A percentile compares a stretch with the other conserved stretches of the same genome.
These are phyloP conservation scores for Tokudaia tokunoshimensis DNA, from an alignment of 2,797 vertebrate genomes.

Conservation along the genomic window DNA sequence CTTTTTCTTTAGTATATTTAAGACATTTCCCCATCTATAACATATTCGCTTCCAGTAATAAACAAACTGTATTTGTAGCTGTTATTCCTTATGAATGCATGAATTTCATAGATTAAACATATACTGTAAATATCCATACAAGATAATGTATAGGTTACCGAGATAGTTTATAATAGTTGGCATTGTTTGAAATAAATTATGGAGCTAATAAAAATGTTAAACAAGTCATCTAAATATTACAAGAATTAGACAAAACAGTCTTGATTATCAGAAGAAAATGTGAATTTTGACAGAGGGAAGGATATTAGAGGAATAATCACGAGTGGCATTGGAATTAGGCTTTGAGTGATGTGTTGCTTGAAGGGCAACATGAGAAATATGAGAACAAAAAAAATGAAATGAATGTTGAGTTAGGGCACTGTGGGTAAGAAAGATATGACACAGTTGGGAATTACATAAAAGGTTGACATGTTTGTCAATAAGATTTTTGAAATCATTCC, in stretches of 20 bases:
- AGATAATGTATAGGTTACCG: background rate
- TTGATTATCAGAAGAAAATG: constrained; percentile 5
- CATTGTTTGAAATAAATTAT: background rate
- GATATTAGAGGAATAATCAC: background rate
- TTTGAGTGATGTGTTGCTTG: constrained; percentile 5
- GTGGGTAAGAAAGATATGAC: background rate
- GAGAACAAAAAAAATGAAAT: background rate
- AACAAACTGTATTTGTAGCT: background rate
- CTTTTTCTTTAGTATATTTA: constrained; percentile 40
- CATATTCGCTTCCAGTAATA: constrained; percentile 8
- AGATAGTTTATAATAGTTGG: background rate
- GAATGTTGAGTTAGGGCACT: background rate
- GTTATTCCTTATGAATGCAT: constrained; percentile 24
- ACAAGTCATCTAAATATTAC: background rate
- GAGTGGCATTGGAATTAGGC: constrained; percentile 4
- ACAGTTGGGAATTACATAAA: background rate
- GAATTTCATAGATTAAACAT: constrained; percentile 51
- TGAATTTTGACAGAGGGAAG: constrained; percentile 28
- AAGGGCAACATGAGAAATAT: background rate
- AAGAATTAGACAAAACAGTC: background rate
- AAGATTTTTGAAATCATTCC: background rate
- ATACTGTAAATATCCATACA: background rate
- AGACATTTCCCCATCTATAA: background rate
- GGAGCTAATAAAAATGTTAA: background rate
- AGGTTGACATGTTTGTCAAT: background rate